Conservation (phyloP, 2,797 vertebrate species). For the Acanthopagrus latus region DNA sequence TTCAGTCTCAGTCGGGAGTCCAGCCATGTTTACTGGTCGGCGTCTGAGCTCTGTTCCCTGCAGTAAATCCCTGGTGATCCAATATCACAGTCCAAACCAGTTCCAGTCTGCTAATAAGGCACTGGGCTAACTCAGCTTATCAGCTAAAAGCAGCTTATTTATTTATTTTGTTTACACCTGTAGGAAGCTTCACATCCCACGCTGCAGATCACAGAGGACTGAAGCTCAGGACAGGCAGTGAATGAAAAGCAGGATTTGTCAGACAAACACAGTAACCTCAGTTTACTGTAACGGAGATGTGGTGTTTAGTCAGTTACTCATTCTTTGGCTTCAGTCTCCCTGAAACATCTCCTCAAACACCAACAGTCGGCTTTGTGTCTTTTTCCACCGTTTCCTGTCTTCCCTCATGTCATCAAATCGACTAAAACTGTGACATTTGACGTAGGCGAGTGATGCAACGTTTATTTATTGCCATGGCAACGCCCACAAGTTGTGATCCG, state of each 20-base stretch:
- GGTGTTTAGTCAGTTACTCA: slow-evolving; percentile 33
- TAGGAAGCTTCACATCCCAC: no score
- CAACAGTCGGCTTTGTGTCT: slow-evolving; percentile 2
- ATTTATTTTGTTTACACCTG: no score
- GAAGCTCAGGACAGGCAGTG: background rate
- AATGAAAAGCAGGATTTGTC: slow-evolving; percentile 12
- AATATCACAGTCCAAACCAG: no score
- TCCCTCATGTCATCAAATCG: slow-evolving; percentile 4
- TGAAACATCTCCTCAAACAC: slow-evolving; percentile 20
- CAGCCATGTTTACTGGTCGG: no score
- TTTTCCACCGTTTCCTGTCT: slow-evolving; percentile 1
- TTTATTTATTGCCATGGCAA: background rate
- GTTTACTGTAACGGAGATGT: slow-evolving; percentile 41
- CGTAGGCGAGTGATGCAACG: background rate
- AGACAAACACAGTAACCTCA: slow-evolving; percentile 41
- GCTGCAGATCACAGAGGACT: background rate
- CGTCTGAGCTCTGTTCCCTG: no score
- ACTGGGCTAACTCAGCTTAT: no score
- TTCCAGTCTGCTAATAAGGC: no score
- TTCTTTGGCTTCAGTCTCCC: slow-evolving; percentile 8
- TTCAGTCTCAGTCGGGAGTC: no score
- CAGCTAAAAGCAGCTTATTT: no score
- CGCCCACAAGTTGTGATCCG: background rate
- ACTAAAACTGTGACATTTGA: slow-evolving; percentile 6
- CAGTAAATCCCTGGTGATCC: no score